These are phyloP conservation scores for Phainopepla nitens DNA, from an alignment of 2,113 vertebrate genomes.

Conservation along the genomic window DNA sequence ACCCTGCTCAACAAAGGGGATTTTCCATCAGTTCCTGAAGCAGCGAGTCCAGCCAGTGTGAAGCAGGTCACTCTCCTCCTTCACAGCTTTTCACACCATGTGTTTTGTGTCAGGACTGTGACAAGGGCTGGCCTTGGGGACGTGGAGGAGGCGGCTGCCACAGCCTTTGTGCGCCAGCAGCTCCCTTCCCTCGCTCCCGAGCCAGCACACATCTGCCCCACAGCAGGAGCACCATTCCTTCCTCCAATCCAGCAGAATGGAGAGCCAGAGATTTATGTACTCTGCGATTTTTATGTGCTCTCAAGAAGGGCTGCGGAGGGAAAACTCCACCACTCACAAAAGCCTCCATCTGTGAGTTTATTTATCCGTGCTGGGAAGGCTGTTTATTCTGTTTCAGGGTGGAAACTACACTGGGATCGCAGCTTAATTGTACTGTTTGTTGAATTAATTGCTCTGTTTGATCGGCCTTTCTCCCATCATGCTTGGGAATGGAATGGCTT, in stretches of 20 bases:
- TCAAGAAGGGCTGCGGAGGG: conserved; percentile 35
- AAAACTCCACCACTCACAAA: conserved; percentile 59
- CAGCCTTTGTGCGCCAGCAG: not conserved
- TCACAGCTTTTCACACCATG: not conserved
- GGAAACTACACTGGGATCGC: conserved; percentile 66
- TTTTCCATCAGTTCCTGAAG: not conserved
- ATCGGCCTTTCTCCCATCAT: conserved; percentile 52
- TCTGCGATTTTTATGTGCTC: conserved; percentile 51
- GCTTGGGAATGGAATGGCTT: conserved; percentile 50
- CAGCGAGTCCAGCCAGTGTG: not conserved
- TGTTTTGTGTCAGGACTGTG: not conserved
- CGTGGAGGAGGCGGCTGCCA: not conserved
- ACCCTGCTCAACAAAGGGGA: not conserved
- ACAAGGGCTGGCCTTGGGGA: not conserved
- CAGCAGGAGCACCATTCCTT: not conserved
- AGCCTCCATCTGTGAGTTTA: conserved; percentile 71
- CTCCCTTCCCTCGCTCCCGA: not conserved
- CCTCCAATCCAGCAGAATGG: not conserved
- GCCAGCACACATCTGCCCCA: conserved; percentile 49
- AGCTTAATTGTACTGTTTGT: conserved; percentile 75
- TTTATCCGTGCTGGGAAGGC: conserved; percentile 68
- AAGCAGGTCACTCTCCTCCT: not conserved
- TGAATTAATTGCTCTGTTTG: conserved; percentile 80
- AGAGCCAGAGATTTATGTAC: conserved; percentile 55
- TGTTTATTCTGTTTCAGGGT: conserved; percentile 71